Evolutionary conservation across 2,113 vertebrate genomes (phyloP).

Genomic region (Callipepla squamata): DNA sequence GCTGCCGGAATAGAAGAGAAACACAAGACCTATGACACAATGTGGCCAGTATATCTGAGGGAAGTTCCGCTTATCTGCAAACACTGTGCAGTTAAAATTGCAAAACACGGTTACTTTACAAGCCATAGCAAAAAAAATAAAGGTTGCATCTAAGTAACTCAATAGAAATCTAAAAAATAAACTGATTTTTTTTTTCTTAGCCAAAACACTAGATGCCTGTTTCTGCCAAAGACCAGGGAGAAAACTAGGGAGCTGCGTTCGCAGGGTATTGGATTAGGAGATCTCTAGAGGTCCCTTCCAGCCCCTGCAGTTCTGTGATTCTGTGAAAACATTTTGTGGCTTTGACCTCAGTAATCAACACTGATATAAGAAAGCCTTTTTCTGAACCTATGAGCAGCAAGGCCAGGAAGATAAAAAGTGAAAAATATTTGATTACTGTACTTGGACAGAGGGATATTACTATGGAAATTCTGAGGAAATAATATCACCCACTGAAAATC

Average conservation of each 20-base stretch:
- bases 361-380: background rate
- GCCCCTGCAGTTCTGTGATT: no score
- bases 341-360: background rate
- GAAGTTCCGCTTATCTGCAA: conserved; percentile 36
- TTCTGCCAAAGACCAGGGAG: background rate
- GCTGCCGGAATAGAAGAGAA: background rate
- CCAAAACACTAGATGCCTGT: background rate
- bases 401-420: background rate
- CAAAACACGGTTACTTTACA: conserved; percentile 2
- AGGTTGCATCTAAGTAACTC: background rate
- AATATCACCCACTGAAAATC: background rate
- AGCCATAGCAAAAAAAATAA: background rate
- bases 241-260: background rate
- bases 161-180: background rate
- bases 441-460: background rate
- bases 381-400: background rate
- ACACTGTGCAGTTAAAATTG: background rate
- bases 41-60: background rate
- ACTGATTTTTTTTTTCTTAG: background rate
- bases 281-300: no score
- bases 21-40: conserved; percentile 22
- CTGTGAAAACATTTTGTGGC: background rate
- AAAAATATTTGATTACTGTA: background rate
- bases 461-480: background rate
- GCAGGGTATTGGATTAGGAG: no score